phyloP scores from a whole-genome alignment of 2,888 invertebrate genomes.

The Saturnia japonica region DNA sequence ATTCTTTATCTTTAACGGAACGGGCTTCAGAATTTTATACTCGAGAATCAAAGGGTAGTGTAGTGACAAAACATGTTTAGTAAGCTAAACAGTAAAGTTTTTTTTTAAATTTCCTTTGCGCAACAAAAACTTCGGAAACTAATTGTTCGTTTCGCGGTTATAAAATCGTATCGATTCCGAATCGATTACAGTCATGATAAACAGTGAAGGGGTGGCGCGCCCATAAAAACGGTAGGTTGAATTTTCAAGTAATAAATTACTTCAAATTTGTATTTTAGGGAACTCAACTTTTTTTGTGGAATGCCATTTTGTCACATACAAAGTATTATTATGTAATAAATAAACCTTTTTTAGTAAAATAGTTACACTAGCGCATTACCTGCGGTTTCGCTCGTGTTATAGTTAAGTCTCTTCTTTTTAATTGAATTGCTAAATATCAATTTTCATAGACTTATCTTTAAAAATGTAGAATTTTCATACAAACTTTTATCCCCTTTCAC shows the following conservation, averaged over 20 bases:
- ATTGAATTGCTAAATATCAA: no score
- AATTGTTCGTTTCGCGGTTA: conserved; percentile 45
- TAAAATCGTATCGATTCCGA: conserved; percentile 47
- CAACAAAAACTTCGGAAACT: conserved; percentile 48
- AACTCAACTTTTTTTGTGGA: not conserved
- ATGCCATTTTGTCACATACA: not conserved
- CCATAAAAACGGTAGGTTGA: conserved; percentile 71
- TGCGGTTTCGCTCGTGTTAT: no score
- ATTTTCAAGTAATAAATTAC: conserved; percentile 49
- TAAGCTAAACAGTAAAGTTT: conserved; percentile 59
- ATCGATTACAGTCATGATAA: conserved; percentile 59
- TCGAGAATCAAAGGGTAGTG: conserved; percentile 49
- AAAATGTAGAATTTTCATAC: no score
- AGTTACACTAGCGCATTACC: no score
- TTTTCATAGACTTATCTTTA: no score
- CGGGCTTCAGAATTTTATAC: conserved; percentile 1
- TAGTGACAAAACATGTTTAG: conserved; percentile 54
- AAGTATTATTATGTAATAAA: not conserved
- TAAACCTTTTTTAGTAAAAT: no score
- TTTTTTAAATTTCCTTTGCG: conserved; percentile 44
- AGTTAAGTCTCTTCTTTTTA: no score
- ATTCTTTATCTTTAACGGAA: conserved; percentile 19
- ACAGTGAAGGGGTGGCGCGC: conserved; percentile 49
- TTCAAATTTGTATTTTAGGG: conserved; percentile 1
- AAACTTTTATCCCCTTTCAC: no score